Evolutionary conservation across 2,888 invertebrate genomes (phyloP).

Genomic region (Neocrepidodera transversa): DNA sequence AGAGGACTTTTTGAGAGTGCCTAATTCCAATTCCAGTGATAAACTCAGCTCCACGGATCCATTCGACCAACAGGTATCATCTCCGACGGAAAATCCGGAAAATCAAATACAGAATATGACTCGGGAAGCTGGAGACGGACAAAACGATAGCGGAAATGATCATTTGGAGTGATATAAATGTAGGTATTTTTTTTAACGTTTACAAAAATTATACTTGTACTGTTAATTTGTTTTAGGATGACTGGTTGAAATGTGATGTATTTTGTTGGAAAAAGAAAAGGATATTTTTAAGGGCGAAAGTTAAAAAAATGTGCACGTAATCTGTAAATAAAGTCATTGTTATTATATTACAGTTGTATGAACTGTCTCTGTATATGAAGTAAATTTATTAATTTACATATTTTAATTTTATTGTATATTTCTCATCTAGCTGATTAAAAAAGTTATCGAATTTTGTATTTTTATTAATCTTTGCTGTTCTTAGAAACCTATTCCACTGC

Average conservation of each 20-base stretch:
- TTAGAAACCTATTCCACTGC: too few relatives aligned
- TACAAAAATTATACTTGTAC: not conserved
- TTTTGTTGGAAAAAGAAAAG: constrained; percentile 27
- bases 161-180: constrained; percentile 49
- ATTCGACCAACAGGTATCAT: constrained; percentile 44
- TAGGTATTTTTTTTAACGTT: not conserved
- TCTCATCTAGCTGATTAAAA: constrained; percentile 51
- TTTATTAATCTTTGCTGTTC: too few relatives aligned
- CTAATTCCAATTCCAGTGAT: constrained; percentile 52
- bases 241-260: constrained; percentile 38
- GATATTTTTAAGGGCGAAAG: constrained; percentile 38
- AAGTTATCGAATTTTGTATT: constrained; percentile 17
- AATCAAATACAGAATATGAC: constrained; percentile 62
- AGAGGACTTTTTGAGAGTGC: constrained; percentile 52
- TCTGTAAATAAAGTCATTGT: constrained; percentile 56
- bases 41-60: constrained; percentile 48
- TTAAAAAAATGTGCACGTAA: constrained; percentile 42
- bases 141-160: constrained; percentile 52
- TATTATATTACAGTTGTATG: constrained; percentile 49
- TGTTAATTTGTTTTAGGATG: constrained; percentile 31
- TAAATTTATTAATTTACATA: constrained; percentile 53
- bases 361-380: constrained; percentile 53
- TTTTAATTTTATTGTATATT: constrained; percentile 54
- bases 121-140: constrained; percentile 65
- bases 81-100: constrained; percentile 45